Evolutionary conservation across 2,113 vertebrate genomes (phyloP).

Genomic region (Phalacrocorax aristotelis): DNA sequence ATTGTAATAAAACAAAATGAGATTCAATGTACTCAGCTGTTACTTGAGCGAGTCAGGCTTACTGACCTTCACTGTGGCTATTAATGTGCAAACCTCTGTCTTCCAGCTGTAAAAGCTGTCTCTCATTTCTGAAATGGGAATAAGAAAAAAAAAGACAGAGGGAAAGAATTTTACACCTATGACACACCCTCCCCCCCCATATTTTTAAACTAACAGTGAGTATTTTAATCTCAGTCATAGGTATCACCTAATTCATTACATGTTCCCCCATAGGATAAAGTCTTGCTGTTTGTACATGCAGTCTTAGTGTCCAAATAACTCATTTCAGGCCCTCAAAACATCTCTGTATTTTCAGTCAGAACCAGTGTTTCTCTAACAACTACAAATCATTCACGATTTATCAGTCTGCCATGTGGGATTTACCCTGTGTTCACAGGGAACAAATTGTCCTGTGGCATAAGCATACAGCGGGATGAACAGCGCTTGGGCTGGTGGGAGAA

Average conservation of each 20-base stretch:
- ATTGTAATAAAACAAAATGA: constrained; percentile 68
- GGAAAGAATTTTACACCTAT: neutral
- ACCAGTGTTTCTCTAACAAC: neutral
- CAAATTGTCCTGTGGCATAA: neutral
- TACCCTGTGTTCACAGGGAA: neutral
- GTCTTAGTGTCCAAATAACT: neutral
- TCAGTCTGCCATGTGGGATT: neutral
- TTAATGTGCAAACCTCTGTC: constrained; percentile 49
- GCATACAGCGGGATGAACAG: neutral
- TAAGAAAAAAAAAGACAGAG: neutral
- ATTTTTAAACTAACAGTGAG: neutral
- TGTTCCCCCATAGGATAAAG: neutral
- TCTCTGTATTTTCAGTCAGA: neutral
- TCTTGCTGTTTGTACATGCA: neutral
- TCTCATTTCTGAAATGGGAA: constrained; percentile 50
- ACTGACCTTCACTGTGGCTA: constrained; percentile 62
- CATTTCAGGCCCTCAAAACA: neutral
- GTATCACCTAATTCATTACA: neutral
- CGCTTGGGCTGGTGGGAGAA: neutral
- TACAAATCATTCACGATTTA: neutral
- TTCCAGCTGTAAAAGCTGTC: constrained; percentile 15
- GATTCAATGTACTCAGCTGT: constrained; percentile 38
- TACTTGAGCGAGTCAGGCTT: constrained; percentile 49
- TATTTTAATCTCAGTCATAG: neutral
- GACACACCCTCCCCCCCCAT: neutral